Conservation (phyloP, 2,113 vertebrate genomes). For the Gallinago jamesoni region DNA sequence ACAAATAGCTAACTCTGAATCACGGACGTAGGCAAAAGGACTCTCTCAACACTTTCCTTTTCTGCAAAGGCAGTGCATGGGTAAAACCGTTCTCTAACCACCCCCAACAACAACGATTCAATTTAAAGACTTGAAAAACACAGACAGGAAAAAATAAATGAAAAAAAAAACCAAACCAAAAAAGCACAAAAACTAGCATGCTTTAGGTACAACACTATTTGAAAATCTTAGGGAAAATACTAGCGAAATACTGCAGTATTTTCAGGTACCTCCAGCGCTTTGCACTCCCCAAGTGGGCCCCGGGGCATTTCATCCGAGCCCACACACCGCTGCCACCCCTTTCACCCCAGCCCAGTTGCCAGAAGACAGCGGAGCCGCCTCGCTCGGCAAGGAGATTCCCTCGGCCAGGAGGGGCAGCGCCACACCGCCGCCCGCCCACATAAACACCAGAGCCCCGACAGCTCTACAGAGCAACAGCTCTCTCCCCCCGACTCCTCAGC, state of each 20-base stretch:
- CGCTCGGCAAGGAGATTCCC: accelerated
- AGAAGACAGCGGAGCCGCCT: background rate
- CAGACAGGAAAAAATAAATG: background rate
- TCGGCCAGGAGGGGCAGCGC: background rate
- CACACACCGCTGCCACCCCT: background rate
- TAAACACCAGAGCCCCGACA: background rate
- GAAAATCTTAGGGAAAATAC: accelerated
- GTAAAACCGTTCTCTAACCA: background rate
- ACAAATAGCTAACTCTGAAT: background rate
- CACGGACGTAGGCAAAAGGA: background rate
- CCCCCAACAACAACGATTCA: background rate
- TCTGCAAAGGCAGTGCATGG: accelerated
- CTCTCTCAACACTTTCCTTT: accelerated
- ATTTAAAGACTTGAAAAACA: background rate
- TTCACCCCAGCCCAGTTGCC: accelerated
- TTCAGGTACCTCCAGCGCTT: background rate
- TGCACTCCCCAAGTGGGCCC: background rate
- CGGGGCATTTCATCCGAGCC: accelerated
- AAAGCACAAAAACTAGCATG: background rate
- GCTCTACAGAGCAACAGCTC: background rate
- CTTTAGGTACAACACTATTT: too few species aligned
- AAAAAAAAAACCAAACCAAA: too few species aligned
- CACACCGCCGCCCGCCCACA: background rate
- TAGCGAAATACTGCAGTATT: accelerated
- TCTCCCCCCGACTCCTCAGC: accelerated